Conservation (phyloP, 2,888 invertebrate species). For the Autographa pulchrina region DNA sequence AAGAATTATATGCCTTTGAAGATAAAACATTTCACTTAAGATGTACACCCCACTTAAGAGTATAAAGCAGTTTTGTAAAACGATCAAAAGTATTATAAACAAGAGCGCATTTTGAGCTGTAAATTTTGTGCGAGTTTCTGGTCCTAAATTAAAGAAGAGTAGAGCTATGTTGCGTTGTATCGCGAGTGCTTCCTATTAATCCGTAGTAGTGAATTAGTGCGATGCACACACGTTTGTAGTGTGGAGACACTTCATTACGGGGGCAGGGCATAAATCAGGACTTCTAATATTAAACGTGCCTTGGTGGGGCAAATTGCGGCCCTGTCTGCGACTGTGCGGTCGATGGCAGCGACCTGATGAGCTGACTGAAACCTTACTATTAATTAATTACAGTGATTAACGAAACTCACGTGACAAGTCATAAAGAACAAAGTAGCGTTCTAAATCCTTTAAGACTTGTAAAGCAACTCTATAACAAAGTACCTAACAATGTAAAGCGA, state of each 20-base stretch:
- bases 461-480: not conserved
- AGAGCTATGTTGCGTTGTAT: conserved; percentile 39
- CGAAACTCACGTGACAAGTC: conserved; percentile 1
- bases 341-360: conserved; percentile 61
- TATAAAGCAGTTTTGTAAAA: conserved; percentile 59
- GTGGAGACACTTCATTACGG: conserved; percentile 88
- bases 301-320: conserved; percentile 86
- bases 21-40: conserved; percentile 71
- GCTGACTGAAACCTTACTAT: conserved; percentile 51
- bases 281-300: conserved; percentile 90
- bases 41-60: conserved; percentile 62
- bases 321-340: conserved; percentile 72
- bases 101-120: conserved; percentile 31
- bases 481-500: conserved; percentile 19
- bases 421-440: not conserved
- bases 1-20: conserved; percentile 77
- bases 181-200: conserved; percentile 74
- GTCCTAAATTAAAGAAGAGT: conserved; percentile 34
- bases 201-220: conserved; percentile 86
- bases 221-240: conserved; percentile 85
- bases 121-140: conserved; percentile 16
- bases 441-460: not conserved
- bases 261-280: conserved; percentile 88
- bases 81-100: conserved; percentile 54
- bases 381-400: conserved; percentile 42